Evolutionary conservation across 2,888 invertebrate genomes (phyloP).

Genomic region (Lacanobia wlatinum): DNA sequence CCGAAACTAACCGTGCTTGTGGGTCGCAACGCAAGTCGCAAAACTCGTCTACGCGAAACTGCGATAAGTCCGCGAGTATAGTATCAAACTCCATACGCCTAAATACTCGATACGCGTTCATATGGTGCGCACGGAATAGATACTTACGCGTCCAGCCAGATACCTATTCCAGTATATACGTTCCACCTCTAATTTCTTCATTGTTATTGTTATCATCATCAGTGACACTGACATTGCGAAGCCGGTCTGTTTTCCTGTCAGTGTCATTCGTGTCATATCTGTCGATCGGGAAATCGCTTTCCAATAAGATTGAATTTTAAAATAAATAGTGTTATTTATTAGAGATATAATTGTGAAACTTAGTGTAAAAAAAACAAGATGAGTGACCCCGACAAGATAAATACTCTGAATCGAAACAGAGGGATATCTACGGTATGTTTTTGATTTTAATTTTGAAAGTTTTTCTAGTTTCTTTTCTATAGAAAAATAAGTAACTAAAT

Average conservation of each 20-base stretch:
- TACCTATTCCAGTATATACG: no score
- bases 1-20: no score
- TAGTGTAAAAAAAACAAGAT: constrained; percentile 31
- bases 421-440: constrained; percentile 41
- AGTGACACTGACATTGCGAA: constrained; percentile 14
- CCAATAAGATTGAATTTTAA: neutral
- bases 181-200: no score
- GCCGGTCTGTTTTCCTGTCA: constrained; percentile 36
- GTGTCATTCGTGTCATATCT: constrained; percentile 36
- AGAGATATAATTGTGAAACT: neutral
- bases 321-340: neutral
- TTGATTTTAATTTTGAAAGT: neutral
- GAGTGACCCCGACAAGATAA: constrained; percentile 40
- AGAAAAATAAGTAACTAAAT: neutral
- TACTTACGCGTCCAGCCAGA: no score
- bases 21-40: no score
- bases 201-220: neutral
- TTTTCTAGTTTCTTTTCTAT: neutral
- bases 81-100: no score
- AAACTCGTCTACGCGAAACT: no score
- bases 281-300: accelerated
- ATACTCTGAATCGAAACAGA: constrained; percentile 23
- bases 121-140: no score
- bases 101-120: no score
- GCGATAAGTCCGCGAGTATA: no score